These are phyloP conservation scores for Isotomurus palustris DNA, from an alignment of 2,888 invertebrate species.

Conservation along the genomic window DNA sequence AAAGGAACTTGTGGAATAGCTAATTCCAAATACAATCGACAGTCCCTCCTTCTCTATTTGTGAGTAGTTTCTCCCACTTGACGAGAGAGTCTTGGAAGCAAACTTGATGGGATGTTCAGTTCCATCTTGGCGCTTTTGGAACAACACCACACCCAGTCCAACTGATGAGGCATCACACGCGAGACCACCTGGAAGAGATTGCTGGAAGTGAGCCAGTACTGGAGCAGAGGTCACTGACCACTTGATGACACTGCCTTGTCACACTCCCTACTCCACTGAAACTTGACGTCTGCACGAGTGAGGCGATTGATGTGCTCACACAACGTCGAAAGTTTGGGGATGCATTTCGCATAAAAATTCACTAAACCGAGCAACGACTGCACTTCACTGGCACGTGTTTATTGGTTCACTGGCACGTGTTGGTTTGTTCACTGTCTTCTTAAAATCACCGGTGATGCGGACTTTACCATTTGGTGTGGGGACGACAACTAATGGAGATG, in stretches of 20 bases:
- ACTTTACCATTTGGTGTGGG: constrained; percentile 48
- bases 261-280: constrained; percentile 46
- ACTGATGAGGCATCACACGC: constrained; percentile 22
- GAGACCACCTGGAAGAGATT: constrained; percentile 16
- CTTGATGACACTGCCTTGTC: constrained; percentile 46
- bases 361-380: constrained; percentile 48
- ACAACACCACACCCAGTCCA: constrained; percentile 26
- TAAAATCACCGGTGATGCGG: constrained; percentile 48
- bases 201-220: constrained; percentile 47
- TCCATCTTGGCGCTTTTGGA: constrained; percentile 17
- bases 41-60: constrained; percentile 49
- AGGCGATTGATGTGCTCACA: constrained; percentile 47
- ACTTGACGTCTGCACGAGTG: constrained; percentile 45
- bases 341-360: constrained; percentile 50
- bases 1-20: constrained; percentile 51
- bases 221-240: constrained; percentile 34
- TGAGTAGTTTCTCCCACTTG: constrained; percentile 49
- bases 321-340: constrained; percentile 46
- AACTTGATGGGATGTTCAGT: constrained; percentile 20
- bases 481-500: constrained; percentile 49
- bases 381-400: constrained; percentile 41
- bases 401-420: constrained; percentile 46
- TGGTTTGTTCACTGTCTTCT: constrained; percentile 44
- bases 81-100: constrained; percentile 48
- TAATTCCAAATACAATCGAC: too few relatives aligned